These are phyloP conservation scores for Mesorhabditis spiculigera DNA, from an alignment of 2,888 invertebrate species.

Conservation along the genomic window DNA sequence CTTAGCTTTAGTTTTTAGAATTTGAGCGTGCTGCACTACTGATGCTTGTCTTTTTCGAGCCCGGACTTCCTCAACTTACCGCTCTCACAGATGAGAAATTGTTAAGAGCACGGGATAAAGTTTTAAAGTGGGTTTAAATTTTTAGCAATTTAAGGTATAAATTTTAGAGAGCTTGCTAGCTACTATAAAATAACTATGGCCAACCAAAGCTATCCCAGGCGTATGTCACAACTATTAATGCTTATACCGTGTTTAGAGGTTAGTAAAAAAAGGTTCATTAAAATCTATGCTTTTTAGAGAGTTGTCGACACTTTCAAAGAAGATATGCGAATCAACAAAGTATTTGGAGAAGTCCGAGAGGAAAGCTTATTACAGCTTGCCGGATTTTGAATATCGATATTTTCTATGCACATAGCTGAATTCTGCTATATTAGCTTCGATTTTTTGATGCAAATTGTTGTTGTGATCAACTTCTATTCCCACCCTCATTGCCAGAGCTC, in stretches of 20 bases:
- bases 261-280: not conserved
- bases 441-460: too few relatives aligned
- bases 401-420: not conserved
- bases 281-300: not conserved
- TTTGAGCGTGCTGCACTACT: not conserved
- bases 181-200: not conserved
- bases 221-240: not conserved
- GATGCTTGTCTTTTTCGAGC: not conserved
- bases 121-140: not conserved
- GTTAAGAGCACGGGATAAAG: not conserved
- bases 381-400: not conserved
- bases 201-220: not conserved
- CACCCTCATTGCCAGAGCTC: too few relatives aligned
- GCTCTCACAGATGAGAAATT: not conserved
- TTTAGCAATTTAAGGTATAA: slow-evolving; percentile 1
- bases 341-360: not conserved
- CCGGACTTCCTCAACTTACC: not conserved
- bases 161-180: slow-evolving; percentile 1
- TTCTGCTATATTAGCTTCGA: not conserved
- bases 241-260: not conserved
- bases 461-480: too few relatives aligned
- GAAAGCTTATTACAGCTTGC: not conserved
- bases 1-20: not conserved
- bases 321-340: slow-evolving; percentile 4
- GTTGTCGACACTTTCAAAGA: slow-evolving; percentile 4